A percentile compares a stretch with the other conserved stretches of the same genome.
These are phyloP conservation scores for Ageneiosus marmoratus DNA, from an alignment of 2,113 vertebrate species.

Conservation along the genomic window DNA sequence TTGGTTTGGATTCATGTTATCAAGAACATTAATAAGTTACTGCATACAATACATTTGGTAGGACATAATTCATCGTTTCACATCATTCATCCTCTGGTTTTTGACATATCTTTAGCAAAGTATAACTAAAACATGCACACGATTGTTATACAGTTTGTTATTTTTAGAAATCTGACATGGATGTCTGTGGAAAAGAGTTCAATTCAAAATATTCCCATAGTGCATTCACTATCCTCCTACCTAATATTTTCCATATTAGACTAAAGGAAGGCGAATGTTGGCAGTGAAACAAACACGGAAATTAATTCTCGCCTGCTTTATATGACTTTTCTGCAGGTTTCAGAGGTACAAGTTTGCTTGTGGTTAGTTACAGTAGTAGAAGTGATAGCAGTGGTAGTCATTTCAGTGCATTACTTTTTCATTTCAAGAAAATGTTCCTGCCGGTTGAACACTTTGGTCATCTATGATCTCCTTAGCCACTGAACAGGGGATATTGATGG, in stretches of 20 bases:
- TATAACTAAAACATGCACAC: background rate
- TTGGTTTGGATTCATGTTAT: background rate
- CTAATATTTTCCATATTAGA: slow-evolving; percentile 10
- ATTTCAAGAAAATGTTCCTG: background rate
- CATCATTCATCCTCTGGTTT: background rate
- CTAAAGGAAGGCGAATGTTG: background rate
- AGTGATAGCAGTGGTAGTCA: background rate
- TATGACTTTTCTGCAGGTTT: background rate
- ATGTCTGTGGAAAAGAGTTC: background rate
- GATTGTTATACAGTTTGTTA: background rate
- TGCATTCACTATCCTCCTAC: slow-evolving; percentile 14
- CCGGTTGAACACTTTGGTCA: background rate
- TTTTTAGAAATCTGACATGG: background rate
- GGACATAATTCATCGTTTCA: background rate
- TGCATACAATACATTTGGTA: background rate
- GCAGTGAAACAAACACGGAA: background rate
- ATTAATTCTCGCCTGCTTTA: background rate
- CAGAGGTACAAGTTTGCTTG: background rate
- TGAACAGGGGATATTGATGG: background rate
- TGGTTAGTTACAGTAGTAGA: background rate
- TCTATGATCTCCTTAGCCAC: background rate
- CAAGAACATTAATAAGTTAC: background rate
- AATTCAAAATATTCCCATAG: slow-evolving; percentile 8
- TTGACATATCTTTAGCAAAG: background rate
- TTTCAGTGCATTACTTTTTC: background rate